Evolutionary conservation across 2,797 vertebrate species (phyloP), one percentile per base, ranked within the genome.

Genomic region (Gymnothorax javanicus): DNA sequence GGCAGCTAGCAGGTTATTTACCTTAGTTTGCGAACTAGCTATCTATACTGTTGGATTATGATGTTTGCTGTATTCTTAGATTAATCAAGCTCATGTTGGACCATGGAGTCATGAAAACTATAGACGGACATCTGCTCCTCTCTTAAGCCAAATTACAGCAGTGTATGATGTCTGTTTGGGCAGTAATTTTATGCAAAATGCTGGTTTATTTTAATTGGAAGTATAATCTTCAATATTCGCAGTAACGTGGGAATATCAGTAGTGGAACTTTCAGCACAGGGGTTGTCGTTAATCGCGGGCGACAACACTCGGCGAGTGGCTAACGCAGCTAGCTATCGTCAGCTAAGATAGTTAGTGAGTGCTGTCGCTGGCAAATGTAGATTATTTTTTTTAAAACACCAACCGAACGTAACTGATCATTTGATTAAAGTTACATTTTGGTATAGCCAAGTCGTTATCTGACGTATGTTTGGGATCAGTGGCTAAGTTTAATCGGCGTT

Each of bases 111-210:
- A 43, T 54, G 52, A 20, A 23, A 81, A 20, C 77, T 56, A 23
- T 81, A 54, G 17, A 15, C 43, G 43, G 23, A 52, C 58, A 62
- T 25, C 27, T 60, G 54, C 43, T 15, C n/a, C 27, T 25, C 67
- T 83, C 60, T 86, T 82, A 59, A 50, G 73, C 69, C 23, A 67
- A 23, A 11, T 3, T 69, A 0, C 81, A 93, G 93, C 93, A 94
- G 90, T 92, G 87, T 17, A 77, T 77, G 25, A 25, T 7, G 13
- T 15, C 87, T 86, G 87, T 88, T 90, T 88, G 33, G 90, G 84
- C 84, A 84, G 85, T 88, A 86, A 88, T 54, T 56, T 54, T 81
- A 89, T 93, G 92, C 93, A 91, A 93, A 93, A 90, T 92, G 92
- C 92, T 17, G 33, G 82, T 4, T 59, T 60, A 92, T 93, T 92